A percentile compares a stretch with the other conserved stretches of the same genome.
Evolutionary conservation across 2,113 vertebrate genomes (phyloP).

Genomic region (Vulpes vulpes): DNA sequence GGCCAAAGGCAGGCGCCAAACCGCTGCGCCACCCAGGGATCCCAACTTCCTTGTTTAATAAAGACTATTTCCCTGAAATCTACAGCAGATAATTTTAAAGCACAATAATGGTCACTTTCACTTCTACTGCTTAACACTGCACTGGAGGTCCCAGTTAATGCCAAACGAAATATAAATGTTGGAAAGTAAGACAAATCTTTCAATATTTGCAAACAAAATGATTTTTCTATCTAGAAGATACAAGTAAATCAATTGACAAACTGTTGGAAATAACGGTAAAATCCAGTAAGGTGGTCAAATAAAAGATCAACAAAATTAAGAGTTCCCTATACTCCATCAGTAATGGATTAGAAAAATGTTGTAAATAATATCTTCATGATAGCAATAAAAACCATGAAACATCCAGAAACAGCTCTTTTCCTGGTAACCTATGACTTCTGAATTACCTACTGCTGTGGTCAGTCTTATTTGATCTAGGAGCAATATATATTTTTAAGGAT

Average conservation of each 20-base stretch:
- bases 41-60: not conserved
- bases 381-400: not conserved
- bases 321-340: not conserved
- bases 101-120: not conserved
- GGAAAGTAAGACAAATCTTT: not conserved
- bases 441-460: not conserved
- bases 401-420: not conserved
- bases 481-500: not conserved
- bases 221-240: not conserved
- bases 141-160: not conserved
- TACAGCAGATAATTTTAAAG: not conserved
- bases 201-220: not conserved
- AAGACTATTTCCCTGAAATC: slow-evolving; percentile 22
- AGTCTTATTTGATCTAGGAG: not conserved
- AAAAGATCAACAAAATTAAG: not conserved
- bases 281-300: not conserved
- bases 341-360: slow-evolving; percentile 16
- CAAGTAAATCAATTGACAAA: not conserved
- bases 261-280: slow-evolving; percentile 7
- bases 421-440: not conserved
- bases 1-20: too few species aligned
- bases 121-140: not conserved
- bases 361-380: not conserved
- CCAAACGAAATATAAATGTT: not conserved
- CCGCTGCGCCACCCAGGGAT: too few species aligned